These are phyloP conservation scores for Baronia brevicornis DNA, from an alignment of 2,888 invertebrate genomes.

Conservation along the genomic window DNA sequence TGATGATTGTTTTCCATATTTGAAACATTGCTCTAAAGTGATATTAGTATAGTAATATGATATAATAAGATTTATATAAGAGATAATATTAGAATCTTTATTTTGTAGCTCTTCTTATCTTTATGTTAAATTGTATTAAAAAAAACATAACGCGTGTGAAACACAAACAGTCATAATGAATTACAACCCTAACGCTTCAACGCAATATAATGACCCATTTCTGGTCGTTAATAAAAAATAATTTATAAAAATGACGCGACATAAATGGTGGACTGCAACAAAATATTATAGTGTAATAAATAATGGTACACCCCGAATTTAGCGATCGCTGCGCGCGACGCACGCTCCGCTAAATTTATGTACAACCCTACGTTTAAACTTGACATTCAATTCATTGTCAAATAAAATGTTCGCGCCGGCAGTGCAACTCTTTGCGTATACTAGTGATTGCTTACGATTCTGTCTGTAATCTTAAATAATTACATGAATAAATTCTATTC, in stretches of 20 bases:
- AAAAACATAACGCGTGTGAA: slow-evolving; percentile 54
- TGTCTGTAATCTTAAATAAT: too few species aligned
- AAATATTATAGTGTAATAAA: slow-evolving; percentile 73
- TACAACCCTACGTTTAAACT: slow-evolving; percentile 68
- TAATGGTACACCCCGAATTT: slow-evolving; percentile 71
- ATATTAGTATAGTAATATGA: too few species aligned
- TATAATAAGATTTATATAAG: too few species aligned
- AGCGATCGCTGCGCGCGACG: slow-evolving; percentile 50
- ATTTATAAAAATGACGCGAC: slow-evolving; percentile 54
- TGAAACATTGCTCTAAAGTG: too few species aligned
- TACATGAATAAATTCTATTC: too few species aligned
- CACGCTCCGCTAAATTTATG: slow-evolving; percentile 54
- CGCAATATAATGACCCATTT: slow-evolving; percentile 61
- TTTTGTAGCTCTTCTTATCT: too few species aligned
- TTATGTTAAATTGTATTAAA: slow-evolving; percentile 24
- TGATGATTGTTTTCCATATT: too few species aligned
- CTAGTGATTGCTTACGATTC: too few species aligned
- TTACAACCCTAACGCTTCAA: slow-evolving; percentile 58
- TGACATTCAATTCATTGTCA: slow-evolving; percentile 66
- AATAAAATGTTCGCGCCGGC: slow-evolving; percentile 46
- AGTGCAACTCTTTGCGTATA: slow-evolving; percentile 25
- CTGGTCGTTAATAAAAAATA: slow-evolving; percentile 63
- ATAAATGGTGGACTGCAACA: slow-evolving; percentile 66
- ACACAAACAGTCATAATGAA: slow-evolving; percentile 63
- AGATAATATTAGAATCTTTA: too few species aligned